Percentiles rank a stretch among this genome's conserved stretches.
Evolutionary conservation across 2,797 vertebrate species (phyloP).

Genomic region (Pipistrellus pygmaeus): DNA sequence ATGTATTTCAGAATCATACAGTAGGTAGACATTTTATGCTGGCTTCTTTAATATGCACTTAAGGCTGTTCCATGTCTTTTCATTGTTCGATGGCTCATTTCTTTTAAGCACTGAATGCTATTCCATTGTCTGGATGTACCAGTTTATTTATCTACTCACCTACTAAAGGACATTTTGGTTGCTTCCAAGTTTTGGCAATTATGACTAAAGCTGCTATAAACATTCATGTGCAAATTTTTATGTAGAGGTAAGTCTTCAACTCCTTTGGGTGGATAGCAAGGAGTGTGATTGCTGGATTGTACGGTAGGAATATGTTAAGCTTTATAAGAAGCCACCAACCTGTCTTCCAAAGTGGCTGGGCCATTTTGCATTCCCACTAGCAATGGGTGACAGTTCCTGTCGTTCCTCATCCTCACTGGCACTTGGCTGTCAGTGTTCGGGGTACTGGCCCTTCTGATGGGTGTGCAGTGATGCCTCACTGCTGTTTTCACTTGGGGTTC

Average conservation of each 20-base stretch:
- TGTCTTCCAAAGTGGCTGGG: not conserved
- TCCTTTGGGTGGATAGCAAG: not conserved
- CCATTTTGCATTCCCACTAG: not conserved
- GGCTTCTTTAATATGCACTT: not conserved
- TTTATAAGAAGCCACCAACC: not conserved
- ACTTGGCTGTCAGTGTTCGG: not conserved
- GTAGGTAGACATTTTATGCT: not conserved
- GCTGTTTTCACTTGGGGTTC: not conserved
- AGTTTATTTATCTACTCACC: not conserved
- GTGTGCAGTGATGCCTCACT: not conserved
- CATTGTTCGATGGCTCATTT: not conserved
- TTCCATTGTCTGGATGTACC: not conserved
- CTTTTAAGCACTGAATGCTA: not conserved
- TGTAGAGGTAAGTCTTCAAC: not conserved
- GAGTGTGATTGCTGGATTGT: not conserved
- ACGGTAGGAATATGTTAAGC: not conserved
- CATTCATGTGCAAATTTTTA: not conserved
- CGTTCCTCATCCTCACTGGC: not conserved
- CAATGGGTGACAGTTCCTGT: not conserved
- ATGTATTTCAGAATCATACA: not conserved
- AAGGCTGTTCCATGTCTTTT: not conserved
- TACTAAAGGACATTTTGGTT: not conserved
- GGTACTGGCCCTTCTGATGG: not conserved
- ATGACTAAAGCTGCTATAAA: not conserved
- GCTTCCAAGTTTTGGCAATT: not conserved